Evolutionary conservation across 2,797 vertebrate species (phyloP).

Genomic region (Enteromius viviparus): DNA sequence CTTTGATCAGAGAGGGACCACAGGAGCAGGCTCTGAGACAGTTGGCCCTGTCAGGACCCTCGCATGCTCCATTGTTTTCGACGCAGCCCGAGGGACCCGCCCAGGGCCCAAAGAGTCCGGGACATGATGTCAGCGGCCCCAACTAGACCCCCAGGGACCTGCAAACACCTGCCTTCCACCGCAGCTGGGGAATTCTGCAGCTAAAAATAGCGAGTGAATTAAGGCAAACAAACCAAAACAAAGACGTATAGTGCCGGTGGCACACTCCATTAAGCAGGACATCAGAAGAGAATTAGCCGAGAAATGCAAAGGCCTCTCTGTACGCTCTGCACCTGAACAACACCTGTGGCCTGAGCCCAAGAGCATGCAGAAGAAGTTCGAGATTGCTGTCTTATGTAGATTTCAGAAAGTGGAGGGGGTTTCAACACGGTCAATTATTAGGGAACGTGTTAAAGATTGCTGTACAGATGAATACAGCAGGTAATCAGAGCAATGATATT

Average conservation of each 20-base stretch:
- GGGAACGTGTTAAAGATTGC: not conserved
- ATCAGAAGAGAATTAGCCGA: slow-evolving; percentile 67
- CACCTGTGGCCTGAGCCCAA: slow-evolving; percentile 57
- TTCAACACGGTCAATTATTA: not conserved
- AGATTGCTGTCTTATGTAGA: not conserved
- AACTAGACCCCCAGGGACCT: slow-evolving; percentile 56
- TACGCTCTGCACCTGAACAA: slow-evolving; percentile 68
- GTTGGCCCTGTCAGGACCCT: slow-evolving; percentile 64
- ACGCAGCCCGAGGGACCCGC: slow-evolving; percentile 60
- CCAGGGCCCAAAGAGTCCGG: slow-evolving; percentile 69
- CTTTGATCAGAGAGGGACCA: slow-evolving; percentile 76
- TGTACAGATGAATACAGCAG: not conserved
- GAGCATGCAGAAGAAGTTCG: not conserved
- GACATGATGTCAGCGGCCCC: slow-evolving; percentile 74
- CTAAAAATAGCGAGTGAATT: slow-evolving; percentile 74
- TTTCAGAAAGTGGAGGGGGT: not conserved
- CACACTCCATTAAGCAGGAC: slow-evolving; percentile 63
- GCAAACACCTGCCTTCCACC: slow-evolving; percentile 75
- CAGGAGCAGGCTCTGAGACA: slow-evolving; percentile 66
- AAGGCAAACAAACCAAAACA: slow-evolving; percentile 73
- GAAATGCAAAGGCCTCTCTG: slow-evolving; percentile 57
- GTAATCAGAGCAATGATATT: not conserved
- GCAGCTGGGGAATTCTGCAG: slow-evolving; percentile 74
- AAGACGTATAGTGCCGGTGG: slow-evolving; percentile 63
- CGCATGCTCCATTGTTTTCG: slow-evolving; percentile 65